phyloP scores from a whole-genome alignment of 2,888 invertebrate species.

The Drosophila formosana region DNA sequence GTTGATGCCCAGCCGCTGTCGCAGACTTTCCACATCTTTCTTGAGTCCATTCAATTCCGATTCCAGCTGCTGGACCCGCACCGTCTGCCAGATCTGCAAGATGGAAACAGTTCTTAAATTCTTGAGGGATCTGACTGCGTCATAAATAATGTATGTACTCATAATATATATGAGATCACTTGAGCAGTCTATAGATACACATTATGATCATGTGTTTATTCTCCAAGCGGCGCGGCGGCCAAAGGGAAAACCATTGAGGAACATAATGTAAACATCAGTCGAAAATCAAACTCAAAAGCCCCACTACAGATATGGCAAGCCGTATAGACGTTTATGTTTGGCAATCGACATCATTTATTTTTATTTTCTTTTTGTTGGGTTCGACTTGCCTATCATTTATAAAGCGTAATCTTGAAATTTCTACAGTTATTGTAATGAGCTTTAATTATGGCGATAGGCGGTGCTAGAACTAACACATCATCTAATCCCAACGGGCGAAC shows the following conservation, averaged over 20 bases:
- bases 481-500: constrained; percentile 55
- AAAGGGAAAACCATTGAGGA: constrained; percentile 41
- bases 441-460: constrained; percentile 56
- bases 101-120: background rate
- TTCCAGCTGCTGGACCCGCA: constrained; percentile 77
- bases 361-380: background rate
- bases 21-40: constrained; percentile 79
- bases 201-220: constrained; percentile 54
- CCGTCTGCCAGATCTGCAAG: constrained; percentile 82
- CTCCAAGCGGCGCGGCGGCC: constrained; percentile 17
- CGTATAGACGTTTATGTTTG: constrained; percentile 9
- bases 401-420: constrained; percentile 14
- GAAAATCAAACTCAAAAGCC: constrained; percentile 11
- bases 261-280: constrained; percentile 36
- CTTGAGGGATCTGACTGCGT: constrained; percentile 25
- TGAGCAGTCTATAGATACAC: constrained; percentile 22
- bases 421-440: constrained; percentile 60
- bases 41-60: constrained; percentile 79
- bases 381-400: constrained; percentile 2
- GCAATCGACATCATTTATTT: constrained; percentile 1
- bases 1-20: constrained; percentile 81
- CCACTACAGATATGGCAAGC: constrained; percentile 8
- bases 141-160: constrained; percentile 29
- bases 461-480: constrained; percentile 57
- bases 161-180: constrained; percentile 38